Evolutionary conservation across 2,113 vertebrate genomes (phyloP), one percentile per base, ranked within the genome.

Genomic region (Scytalopus superciliaris): DNA sequence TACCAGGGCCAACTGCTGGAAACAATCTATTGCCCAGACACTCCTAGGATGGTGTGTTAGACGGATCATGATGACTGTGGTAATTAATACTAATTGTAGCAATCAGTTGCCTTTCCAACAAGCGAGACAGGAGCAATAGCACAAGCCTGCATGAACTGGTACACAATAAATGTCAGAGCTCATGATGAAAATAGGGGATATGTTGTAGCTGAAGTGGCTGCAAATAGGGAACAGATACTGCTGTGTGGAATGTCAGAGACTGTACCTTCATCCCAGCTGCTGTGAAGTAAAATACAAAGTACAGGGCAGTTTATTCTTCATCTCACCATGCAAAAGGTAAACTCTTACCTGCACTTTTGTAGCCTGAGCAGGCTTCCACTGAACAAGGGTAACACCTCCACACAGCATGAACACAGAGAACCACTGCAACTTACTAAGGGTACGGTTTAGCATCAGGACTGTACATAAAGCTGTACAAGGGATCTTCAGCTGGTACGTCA

Each of bases 401-500:
- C 99, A 99, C 11, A 99, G 98, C 98, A 99, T 98, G 95, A 99
- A 99, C 75, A 99, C 98, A 2, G 99, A 99, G 93, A 99, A 98
- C 99, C 99, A 99, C 98, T 99, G 99, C 95, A 99, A 88, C 80
- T 98, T 98, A 89, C 97, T 99, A 7, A 99, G 99, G 57, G 98
- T 98, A 15, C 99, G 98, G 77, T 98, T 98, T 89, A 99, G 98
- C 99, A 99, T 99, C 44, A 99, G 92, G 49, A 99, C 99, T 2
- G 98, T 99, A 74, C 99, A 99, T 79, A 99, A 85, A 23, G 99
- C 99, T 19, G 99, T 99, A 90, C 99, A 99, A 2, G 99, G 99
- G 94, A 99, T 99, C 98, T 99, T 99, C 94, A 99, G 84, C 94
- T 99, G 99, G 93, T 99, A 99, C 0, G 99, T 99, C 95, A 99